Conservation (phyloP, 2,888 invertebrate species). For the Drosophila incognita region DNA sequence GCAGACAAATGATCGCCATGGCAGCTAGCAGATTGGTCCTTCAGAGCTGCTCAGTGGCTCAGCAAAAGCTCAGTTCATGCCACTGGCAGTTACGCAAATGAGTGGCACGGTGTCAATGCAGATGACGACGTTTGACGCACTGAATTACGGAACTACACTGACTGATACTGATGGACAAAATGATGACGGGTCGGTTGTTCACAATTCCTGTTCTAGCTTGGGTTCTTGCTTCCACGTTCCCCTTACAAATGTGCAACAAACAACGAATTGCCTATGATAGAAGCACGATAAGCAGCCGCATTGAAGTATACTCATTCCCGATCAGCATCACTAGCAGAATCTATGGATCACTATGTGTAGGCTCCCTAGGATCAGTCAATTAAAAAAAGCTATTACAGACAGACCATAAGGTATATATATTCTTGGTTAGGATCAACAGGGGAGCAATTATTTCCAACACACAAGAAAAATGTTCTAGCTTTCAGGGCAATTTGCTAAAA, state of each 20-base stretch:
- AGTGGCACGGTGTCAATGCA: background rate
- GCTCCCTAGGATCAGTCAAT: background rate
- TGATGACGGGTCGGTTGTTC: background rate
- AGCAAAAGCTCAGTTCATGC: background rate
- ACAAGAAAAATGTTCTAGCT: background rate
- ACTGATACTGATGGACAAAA: background rate
- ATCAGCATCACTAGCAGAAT: background rate
- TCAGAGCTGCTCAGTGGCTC: background rate
- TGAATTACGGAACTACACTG: background rate
- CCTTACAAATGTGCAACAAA: background rate
- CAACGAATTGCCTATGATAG: background rate
- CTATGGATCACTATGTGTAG: background rate
- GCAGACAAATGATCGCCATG: slow-evolving; percentile 46
- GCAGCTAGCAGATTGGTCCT: slow-evolving; percentile 14
- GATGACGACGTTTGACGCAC: background rate
- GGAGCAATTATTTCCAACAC: background rate
- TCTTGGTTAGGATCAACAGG: background rate
- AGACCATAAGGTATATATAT: background rate
- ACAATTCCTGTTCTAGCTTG: background rate
- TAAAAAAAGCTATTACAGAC: background rate
- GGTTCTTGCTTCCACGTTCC: background rate
- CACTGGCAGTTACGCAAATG: background rate
- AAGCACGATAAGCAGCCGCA: background rate
- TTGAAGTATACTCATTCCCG: background rate
- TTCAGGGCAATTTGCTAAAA: background rate